Evolutionary conservation across 2,797 vertebrate species (phyloP), one percentile per base, ranked within the genome.

Genomic region (Channa striata): DNA sequence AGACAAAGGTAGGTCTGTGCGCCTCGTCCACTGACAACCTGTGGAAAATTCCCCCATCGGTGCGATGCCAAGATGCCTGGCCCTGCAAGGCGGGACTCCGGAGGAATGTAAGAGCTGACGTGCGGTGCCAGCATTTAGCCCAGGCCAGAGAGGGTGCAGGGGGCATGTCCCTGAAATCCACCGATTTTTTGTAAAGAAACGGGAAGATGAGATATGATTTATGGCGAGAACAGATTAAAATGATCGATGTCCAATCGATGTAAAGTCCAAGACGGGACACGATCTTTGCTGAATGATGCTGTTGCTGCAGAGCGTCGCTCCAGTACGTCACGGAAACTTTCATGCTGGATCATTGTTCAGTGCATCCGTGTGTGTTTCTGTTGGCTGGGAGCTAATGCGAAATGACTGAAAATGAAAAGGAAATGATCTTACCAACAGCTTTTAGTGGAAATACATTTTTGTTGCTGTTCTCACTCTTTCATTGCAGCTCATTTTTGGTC

Each of bases 1-100:
- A 91, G 78, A 94, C 92, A 94, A 92, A 93, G 91, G 88, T 93
- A 82, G 70, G 81, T 72, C 89, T 93, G 90, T 94, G 74, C 88
- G 84, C 86, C 85, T 82, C 71, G 59, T 82, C 82, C 85, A 69
- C 74, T 68, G 83, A 75, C 74, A 79, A 89, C 89, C 87, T 86
- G 90, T 93, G 93, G 93, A 93, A 94, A 94, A 91, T 90, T 91
- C 86, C 89, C n/a, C 85, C 59, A 14, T 82, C 82, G 69, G 77
- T 37, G 68, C 74, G 8, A 77, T 86, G 91, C 90, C 89, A 92
- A 87, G 82, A 81, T 42, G 85, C 74, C 81, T 74, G 85, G 81
- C 54, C 76, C 54, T 75, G 34, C 7, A 52, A 68, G 74, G 80
- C 50, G 50, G 80, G 78, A 74, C 73, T 78, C 59, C 16, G 30